These are phyloP conservation scores for Aphrocallistes beatrix DNA, from an alignment of 37 sponge, comb jelly and placozoan species.

Conservation along the genomic window DNA sequence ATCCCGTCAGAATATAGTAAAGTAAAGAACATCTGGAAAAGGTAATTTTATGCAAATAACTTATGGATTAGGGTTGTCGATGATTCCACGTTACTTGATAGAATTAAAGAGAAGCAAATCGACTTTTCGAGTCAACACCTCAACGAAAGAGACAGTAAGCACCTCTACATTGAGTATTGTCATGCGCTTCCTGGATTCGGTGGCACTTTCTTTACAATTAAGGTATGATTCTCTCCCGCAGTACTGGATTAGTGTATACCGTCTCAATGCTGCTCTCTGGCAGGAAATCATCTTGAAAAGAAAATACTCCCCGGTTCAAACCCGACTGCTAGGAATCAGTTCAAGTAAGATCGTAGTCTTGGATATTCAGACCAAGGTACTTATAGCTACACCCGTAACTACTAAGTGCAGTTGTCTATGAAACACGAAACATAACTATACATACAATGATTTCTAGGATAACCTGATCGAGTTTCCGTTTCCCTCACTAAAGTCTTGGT, in stretches of 20 bases:
- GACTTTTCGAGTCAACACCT: conserved; percentile 5
- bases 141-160: conserved; percentile 77
- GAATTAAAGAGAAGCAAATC: not conserved
- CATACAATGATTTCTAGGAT: not conserved
- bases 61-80: not conserved
- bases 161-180: conserved; percentile 69
- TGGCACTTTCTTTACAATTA: conserved; percentile 54
- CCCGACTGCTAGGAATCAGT: conserved; percentile 54
- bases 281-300: conserved; percentile 23
- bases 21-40: conserved; percentile 27
- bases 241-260: not conserved
- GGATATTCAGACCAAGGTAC: conserved; percentile 66
- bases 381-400: too few relatives aligned
- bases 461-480: not conserved
- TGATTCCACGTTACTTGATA: too few relatives aligned
- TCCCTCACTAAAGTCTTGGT: not conserved
- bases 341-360: conserved; percentile 46
- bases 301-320: not conserved
- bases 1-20: conserved; percentile 23
- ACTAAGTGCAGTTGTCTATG: not conserved
- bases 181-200: conserved; percentile 59
- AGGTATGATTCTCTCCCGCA: conserved; percentile 13
- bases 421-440: not conserved
- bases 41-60: not conserved
- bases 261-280: not conserved